These are phyloP conservation scores for Oncorhynchus kisutch DNA, from an alignment of 2,113 vertebrate genomes.

Conservation along the genomic window DNA sequence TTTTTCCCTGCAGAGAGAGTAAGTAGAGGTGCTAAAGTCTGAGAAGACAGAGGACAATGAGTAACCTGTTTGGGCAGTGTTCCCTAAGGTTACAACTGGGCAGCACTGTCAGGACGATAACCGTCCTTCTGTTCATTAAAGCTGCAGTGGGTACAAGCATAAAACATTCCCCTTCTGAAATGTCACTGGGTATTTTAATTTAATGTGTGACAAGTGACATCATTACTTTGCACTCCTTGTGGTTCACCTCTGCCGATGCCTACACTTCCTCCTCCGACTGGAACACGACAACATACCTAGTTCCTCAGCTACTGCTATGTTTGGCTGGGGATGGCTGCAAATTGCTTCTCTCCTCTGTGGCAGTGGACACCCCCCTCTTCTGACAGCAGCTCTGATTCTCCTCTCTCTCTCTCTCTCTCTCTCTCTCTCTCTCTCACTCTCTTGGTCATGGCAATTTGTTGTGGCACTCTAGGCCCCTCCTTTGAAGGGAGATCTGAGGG, in stretches of 20 bases:
- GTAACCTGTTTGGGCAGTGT: neutral
- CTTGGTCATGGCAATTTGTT: slow-evolving; percentile 23
- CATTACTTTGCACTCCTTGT: neutral
- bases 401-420: neutral
- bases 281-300: neutral
- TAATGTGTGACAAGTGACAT: neutral
- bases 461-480: slow-evolving; percentile 17
- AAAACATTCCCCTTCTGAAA: neutral
- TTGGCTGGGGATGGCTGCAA: neutral
- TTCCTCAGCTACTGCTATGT: neutral
- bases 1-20: neutral
- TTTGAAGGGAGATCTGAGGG: slow-evolving; percentile 36
- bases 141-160: neutral
- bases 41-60: neutral
- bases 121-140: neutral
- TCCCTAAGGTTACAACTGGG: neutral
- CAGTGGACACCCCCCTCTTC: neutral
- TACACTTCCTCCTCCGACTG: neutral
- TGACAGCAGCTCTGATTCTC: neutral
- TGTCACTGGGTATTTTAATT: too few relatives aligned
- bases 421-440: slow-evolving; percentile 9
- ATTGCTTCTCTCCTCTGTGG: neutral
- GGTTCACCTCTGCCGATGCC: neutral
- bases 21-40: neutral
- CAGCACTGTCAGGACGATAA: neutral